Base-by-base conservation (phyloP, 2,888 invertebrate species). In the Lasioglossum marginatum region DNA sequence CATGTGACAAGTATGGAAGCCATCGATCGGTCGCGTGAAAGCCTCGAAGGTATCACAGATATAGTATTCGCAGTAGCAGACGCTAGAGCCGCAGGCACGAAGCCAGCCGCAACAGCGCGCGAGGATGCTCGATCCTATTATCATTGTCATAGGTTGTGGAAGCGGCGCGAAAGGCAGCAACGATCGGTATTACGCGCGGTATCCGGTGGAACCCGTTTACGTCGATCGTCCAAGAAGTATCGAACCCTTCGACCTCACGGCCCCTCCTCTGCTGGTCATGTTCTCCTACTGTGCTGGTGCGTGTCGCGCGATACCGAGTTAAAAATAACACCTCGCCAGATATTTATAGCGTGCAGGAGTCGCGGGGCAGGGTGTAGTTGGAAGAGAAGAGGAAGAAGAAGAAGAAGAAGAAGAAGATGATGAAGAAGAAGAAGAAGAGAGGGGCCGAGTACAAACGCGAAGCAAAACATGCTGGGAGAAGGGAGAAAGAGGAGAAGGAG, bases 251-350 rank as follows among this genome's bases (percentile, higher is more conserved):
- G 87, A 87, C 83, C 82, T 85, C 79, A 81, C 70, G 79, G 52
- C 87, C 83, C 77, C 72, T 66, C 70, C 74, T 52, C 45, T 27
- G 12, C 68, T 27, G 73, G 45, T 23, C 74, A 19, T 63, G 75
- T 66, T 63, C 80, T 52, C 63, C 81, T 57, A 23, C 78, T 68
- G 83, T 74, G 88, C 77, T 80, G 84, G 88, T 89, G 87, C 89
- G 90, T 90, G 89, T 91, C 90, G 90, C 87, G 88, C 88, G 85
- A 87, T 85, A 80, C 79, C 77, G 83, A 84, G 92, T 94, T 94
- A 94, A 94, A 94, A 94, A 94, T 94, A 94, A 94, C 94, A 91
- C 88, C 88, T 87, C 84, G 88, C 85, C 83, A 88, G 93, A 92
- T 95, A 94, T 94, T 93, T 93, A 94, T 94, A 94, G 93, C 91